Percentiles rank a stretch among this genome's conserved stretches.
phyloP scores from a whole-genome alignment of 2,888 invertebrate species.

The Eucera pruinosa region DNA sequence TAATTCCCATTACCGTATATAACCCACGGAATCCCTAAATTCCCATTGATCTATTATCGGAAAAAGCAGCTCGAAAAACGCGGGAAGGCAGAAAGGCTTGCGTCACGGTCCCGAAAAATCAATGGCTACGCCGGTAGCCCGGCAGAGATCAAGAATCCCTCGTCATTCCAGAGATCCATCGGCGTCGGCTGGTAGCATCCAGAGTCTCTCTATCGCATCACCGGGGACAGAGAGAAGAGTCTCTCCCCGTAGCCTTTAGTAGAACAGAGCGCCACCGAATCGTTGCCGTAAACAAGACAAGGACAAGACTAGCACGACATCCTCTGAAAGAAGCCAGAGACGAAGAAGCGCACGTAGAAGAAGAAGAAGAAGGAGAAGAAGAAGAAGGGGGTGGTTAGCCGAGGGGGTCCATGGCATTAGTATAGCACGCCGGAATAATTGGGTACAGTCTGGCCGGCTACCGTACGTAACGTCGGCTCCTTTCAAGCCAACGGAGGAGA shows the following conservation, averaged over 20 bases:
- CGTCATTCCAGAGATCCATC: conserved; percentile 62
- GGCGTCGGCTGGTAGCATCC: conserved; percentile 51
- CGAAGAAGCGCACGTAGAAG: conserved; percentile 15
- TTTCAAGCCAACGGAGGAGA: conserved; percentile 74
- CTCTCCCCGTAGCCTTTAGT: background rate
- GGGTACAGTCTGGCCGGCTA: conserved; percentile 83
- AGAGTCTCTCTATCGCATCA: conserved; percentile 65
- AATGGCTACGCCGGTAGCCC: conserved; percentile 51
- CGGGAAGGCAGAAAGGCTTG: background rate
- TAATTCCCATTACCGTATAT: too few species aligned
- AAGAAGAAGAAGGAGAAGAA: conserved; percentile 16
- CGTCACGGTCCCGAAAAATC: conserved; percentile 49
- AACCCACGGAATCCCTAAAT: too few species aligned
- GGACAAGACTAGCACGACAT: conserved; percentile 9
- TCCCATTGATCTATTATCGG: background rate
- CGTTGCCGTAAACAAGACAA: conserved; percentile 33
- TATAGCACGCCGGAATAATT: conserved; percentile 83
- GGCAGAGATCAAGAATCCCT: conserved; percentile 58
- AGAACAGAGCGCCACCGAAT: background rate
- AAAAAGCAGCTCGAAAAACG: background rate
- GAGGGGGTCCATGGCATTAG: conserved; percentile 79
- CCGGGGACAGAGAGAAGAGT: conserved; percentile 61
- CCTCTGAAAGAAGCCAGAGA: background rate
- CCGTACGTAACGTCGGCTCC: conserved; percentile 82
- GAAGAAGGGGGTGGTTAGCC: conserved; percentile 63